A percentile compares a stretch with the other conserved stretches of the same genome.
Conservation (phyloP, 2,113 vertebrate species). For the Lepus timidus region DNA sequence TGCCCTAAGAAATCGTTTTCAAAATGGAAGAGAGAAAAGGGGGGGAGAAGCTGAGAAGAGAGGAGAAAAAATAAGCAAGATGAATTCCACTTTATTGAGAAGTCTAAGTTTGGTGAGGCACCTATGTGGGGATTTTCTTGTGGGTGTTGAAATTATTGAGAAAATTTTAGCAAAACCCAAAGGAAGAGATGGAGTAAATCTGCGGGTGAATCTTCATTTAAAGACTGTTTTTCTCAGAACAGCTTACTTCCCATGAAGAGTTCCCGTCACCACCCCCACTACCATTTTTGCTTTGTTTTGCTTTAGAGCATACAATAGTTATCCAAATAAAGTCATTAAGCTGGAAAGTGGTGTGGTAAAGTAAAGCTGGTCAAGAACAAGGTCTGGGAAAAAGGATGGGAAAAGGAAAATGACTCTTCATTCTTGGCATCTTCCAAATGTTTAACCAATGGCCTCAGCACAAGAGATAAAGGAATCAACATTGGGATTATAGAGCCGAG, state of each 20-base stretch:
- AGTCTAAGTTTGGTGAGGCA: neutral
- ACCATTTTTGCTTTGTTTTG: neutral
- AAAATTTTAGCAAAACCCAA: conserved; percentile 28
- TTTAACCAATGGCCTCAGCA: neutral
- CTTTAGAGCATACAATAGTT: neutral
- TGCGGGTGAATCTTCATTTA: neutral
- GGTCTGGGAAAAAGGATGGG: neutral
- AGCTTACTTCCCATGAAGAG: neutral
- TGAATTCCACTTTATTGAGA: neutral
- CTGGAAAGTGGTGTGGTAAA: neutral
- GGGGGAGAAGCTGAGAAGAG: neutral
- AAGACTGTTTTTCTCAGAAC: neutral
- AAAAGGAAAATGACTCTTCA: neutral
- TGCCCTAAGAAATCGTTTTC: neutral
- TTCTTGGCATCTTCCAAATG: neutral
- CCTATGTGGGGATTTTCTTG: neutral
- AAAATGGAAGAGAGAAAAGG: neutral
- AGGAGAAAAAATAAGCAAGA: neutral
- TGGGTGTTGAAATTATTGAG: neutral
- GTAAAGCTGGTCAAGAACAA: neutral
- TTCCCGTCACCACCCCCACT: neutral
- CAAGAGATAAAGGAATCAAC: neutral
- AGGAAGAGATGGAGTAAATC: neutral
- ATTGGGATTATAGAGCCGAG: neutral
- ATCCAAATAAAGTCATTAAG: conserved; percentile 28